A percentile compares a stretch with the other conserved stretches of the same genome.
Conservation (phyloP, 2,113 vertebrate species). For the Donacobius atricapilla region DNA sequence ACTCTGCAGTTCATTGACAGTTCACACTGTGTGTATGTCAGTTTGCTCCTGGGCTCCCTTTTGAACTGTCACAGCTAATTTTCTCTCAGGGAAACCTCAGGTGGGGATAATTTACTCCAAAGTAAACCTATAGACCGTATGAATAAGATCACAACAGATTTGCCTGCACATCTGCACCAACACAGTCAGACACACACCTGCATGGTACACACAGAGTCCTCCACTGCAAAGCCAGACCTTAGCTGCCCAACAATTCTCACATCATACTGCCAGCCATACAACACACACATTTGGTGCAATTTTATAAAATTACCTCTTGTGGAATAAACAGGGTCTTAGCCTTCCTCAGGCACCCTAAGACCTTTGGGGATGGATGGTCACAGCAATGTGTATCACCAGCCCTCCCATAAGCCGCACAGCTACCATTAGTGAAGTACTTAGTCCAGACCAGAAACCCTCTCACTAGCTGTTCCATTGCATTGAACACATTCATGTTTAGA, state of each 20-base stretch:
- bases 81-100: background rate
- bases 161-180: background rate
- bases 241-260: background rate
- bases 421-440: background rate
- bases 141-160: background rate
- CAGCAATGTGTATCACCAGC: background rate
- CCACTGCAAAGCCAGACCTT: background rate
- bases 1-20: background rate
- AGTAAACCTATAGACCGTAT: background rate
- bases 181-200: background rate
- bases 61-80: background rate
- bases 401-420: background rate
- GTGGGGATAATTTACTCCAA: background rate
- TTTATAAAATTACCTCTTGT: background rate
- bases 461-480: background rate
- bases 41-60: slow-evolving; percentile 2
- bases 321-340: background rate
- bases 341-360: background rate
- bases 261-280: background rate
- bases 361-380: background rate
- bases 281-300: background rate
- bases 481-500: background rate
- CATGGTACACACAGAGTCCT: background rate
- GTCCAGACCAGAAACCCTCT: background rate
- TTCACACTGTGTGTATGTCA: background rate